phyloP scores from a whole-genome alignment of 2,888 invertebrate genomes.

The Stenotaenia linearis region DNA sequence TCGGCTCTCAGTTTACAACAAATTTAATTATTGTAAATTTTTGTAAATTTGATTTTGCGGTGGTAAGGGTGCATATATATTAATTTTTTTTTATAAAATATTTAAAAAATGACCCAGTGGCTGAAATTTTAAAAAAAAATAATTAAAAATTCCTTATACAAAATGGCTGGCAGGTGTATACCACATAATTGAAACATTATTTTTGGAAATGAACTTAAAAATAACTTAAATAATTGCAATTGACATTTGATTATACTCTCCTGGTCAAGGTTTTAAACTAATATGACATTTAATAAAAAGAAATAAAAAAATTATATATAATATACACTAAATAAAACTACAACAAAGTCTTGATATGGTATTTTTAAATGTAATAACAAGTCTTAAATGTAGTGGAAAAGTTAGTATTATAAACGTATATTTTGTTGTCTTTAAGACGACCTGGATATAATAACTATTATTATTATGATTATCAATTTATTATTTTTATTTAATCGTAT shows the following conservation, averaged over 20 bases:
- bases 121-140: no score
- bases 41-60: no score
- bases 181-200: background rate
- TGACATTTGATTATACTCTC: background rate
- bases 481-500: background rate
- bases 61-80: no score
- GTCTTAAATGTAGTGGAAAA: background rate
- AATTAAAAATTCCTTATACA: background rate
- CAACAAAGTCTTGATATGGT: background rate
- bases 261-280: background rate
- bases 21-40: no score
- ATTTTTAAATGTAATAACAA: background rate
- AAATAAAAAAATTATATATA: background rate
- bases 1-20: no score
- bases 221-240: no score
- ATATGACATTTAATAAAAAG: background rate
- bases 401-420: background rate
- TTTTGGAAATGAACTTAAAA: background rate
- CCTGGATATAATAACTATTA: background rate
- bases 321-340: background rate
- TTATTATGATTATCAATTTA: background rate
- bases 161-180: background rate
- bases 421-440: background rate
- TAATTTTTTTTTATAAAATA: no score
- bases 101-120: no score